Evolutionary conservation across 37 sponge, comb jelly and placozoan genomes (phyloP), one percentile per base, ranked within the genome.

Genomic region (Halisarca cf. caerulea): DNA sequence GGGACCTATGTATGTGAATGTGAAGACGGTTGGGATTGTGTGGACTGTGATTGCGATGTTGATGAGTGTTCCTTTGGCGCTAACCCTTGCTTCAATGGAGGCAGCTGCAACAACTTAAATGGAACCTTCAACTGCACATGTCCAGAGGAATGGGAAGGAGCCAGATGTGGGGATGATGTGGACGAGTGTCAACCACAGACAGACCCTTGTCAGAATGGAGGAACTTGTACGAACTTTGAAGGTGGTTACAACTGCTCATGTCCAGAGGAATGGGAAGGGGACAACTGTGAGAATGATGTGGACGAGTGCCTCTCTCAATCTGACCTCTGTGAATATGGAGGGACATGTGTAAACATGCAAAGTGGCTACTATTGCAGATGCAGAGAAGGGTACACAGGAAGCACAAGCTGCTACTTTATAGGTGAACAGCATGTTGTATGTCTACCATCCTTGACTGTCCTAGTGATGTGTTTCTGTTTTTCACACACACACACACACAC

Each of bases 21-120:
- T 40, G 9, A 33, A 7, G 70, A 38, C 74, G 73, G 71, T 17
- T 83, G 38, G 37, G 74, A 23, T 2, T 69, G 83, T 3, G 2
- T 2, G 3, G 3, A 69, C 45, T 83, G 83, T 23, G 21, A 11
- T 40, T 2, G 2, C 23, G 37, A 64, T 44, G 79, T 89, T 51
- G 42, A 59, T 53, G 72, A 70, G 30, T 80, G 84, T 36, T 6
- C 51, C 6, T 11, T 14, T 5, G 28, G 43, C 20, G 2, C 24
- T 41, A 25, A 69, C 38, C 89, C 85, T 0, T 90, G 91, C 34
- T 57, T 47, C 30, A 82, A 90, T 57, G 80, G 73, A 38, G 91
- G 87, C n/a, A 83, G 79, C 15, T 93, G 93, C 37, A 44, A 74
- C 45, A 74, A 74, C 44, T 15, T 7, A 20, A 2, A 38, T 74